Conservation (phyloP, 2,113 vertebrate species). For the Gobio gobio region DNA sequence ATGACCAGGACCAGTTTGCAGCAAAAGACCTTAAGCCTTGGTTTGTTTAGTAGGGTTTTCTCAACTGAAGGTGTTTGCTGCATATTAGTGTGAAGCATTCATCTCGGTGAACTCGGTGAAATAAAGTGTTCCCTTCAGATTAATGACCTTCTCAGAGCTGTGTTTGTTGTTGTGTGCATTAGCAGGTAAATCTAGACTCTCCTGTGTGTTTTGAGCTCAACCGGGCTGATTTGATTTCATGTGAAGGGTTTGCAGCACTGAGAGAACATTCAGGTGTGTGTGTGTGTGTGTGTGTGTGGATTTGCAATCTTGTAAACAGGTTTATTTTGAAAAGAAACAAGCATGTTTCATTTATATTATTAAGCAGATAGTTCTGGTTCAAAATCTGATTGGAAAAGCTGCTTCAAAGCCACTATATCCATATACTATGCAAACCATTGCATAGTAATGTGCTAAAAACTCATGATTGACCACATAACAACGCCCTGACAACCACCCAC, state of each 20-base stretch:
- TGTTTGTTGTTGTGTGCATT: not conserved
- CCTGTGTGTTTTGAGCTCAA: not conserved
- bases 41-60: not conserved
- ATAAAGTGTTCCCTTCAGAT: slow-evolving; percentile 5
- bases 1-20: not conserved
- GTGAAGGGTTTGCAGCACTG: not conserved
- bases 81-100: not conserved
- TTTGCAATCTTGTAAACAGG: too few relatives aligned
- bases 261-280: slow-evolving; percentile 10
- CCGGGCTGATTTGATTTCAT: not conserved
- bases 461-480: not conserved
- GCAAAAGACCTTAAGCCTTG: not conserved
- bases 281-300: not conserved
- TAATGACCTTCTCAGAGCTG: slow-evolving; percentile 14
- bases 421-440: too few relatives aligned
- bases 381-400: not conserved
- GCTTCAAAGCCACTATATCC: not conserved
- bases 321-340: not conserved
- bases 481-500: not conserved
- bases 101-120: slow-evolving; percentile 3
- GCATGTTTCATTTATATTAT: not conserved
- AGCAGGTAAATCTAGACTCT: slow-evolving; percentile 30
- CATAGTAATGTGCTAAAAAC: too few relatives aligned
- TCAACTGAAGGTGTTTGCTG: not conserved
- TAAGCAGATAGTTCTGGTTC: not conserved